A percentile compares a stretch with the other conserved stretches of the same genome.
These are phyloP conservation scores for Metacarcinus magister DNA, from an alignment of 2,888 invertebrate genomes.

Conservation along the genomic window DNA sequence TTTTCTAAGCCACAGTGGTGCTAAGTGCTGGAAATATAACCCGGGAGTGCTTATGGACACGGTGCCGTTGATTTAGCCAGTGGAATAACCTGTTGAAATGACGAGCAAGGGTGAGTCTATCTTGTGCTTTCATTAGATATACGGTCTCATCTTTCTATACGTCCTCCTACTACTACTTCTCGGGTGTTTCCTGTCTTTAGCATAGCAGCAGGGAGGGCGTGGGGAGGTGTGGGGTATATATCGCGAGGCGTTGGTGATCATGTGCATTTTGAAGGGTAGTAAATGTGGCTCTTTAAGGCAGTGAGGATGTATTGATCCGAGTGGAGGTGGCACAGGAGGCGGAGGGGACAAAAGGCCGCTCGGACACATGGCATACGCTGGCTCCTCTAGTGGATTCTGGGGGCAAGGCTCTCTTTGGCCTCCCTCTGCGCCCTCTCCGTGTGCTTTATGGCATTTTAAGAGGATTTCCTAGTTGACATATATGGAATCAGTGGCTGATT, in stretches of 20 bases:
- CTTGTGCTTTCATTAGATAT: not conserved
- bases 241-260: constrained; percentile 32
- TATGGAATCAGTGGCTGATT: constrained; percentile 50
- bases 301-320: constrained; percentile 45
- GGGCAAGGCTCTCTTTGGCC: constrained; percentile 35
- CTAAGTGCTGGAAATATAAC: constrained; percentile 19
- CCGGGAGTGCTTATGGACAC: constrained; percentile 42
- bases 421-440: constrained; percentile 46
- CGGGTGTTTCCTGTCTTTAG: not conserved
- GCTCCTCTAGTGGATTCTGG: not conserved
- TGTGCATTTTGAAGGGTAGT: constrained; percentile 35
- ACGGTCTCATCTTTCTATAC: not conserved
- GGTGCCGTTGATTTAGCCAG: constrained; percentile 46
- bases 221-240: not conserved
- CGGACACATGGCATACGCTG: constrained; percentile 33
- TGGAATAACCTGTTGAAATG: constrained; percentile 54
- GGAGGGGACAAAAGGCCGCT: constrained; percentile 53
- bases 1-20: not conserved
- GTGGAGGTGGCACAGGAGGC: not conserved
- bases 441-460: constrained; percentile 53
- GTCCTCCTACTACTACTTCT: not conserved
- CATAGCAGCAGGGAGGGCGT: not conserved
- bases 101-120: constrained; percentile 47
- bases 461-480: constrained; percentile 51
- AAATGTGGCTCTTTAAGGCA: constrained; percentile 49